Base-by-base conservation (phyloP, 2,888 invertebrate species). In the Caenorhabditis sp. region DNA sequence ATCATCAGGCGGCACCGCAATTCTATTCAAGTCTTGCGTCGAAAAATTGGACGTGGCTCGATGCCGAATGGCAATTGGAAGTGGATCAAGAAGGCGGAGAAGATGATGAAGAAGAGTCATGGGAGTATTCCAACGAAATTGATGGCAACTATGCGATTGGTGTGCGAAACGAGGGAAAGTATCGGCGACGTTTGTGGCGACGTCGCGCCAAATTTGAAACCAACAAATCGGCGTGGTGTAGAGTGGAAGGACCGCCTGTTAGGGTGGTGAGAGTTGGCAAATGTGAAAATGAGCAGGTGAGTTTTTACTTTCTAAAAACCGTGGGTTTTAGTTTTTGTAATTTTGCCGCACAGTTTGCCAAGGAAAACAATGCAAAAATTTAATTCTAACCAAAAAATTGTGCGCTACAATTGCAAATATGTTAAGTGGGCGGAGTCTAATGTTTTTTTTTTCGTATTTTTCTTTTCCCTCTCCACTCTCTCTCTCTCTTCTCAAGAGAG, bases 171-270 rank as follows among this genome's bases (percentile, higher is more conserved):
- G 50, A 70, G 23, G 75, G 69, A 27, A 75, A 62, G 49, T 64
- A 31, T 24, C 43, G 79, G 5, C 37, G 73, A 36, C 61, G 79
- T 51, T 43, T 59, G 6, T 72, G 77, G 73, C 61, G 17, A 8
- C 53, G 79, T 3, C 61, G 58, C 21, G 79, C 79, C 17, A 63
- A 57, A 10, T 77, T 55, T 54, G 62, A 65, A 24, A 49, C 23
- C 10, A 65, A 51, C 12, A 64, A 65, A 49, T 66, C 67, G 1
- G 73, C 77, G 0, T 79, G 77, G 77, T 69, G 60, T 21, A 57
- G 57, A 12, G 74, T 79, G 8, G 76, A 77, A 19, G 65, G 60
- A 19, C 77, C 77, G 10, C n/a, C 37, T 0, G 51, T 73, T 14
- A 43, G 51, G 36, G 37, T 37, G 10, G 59, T 79, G 21, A 49